Evolutionary conservation across 2,888 invertebrate genomes (phyloP), one percentile per base, ranked within the genome.

Genomic region (Bugulina stolonifera): DNA sequence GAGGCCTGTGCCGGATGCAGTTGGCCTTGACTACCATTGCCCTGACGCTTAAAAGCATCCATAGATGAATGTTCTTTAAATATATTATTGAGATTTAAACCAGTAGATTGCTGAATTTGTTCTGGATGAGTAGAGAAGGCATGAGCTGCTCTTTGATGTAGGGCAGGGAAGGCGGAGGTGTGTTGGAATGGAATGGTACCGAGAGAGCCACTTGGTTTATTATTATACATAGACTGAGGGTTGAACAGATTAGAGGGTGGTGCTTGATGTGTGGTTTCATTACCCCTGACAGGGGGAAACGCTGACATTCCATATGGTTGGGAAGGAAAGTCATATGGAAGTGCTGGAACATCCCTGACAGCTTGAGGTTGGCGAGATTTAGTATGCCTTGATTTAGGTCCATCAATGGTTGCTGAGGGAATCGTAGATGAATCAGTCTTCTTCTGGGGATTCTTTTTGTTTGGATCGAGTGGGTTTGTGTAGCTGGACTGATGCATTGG

Each of bases 271-370:
- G 43, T 43, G 18, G 43, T 18, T 2, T 64, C 64, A 25, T 2
- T 1, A 32, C 10, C 25, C 27, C 32, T 22, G 32, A 10, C 3
- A 32, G 14, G 10, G 22, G 64, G 18, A 32, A 64, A 64, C 14
- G 64, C 64, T 64, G 64, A n/a, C 64, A 64, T 32, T 14, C 64
- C 32, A 64, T 64, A 64, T 25, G 64, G n/a, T 64, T 64, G 64
- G 34, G 2, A 10, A 27, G 64, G 64, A n/a, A 32, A 64, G 32
- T 14, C 32, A 10, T 27, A 32, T 14, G 64, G 64, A 2, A 34
- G 29, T 10, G 10, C 5, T 29, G 27, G 34, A 14, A 32, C 22
- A 10, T 64, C 64, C 32, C 27, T 64, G 5, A n/a, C 32, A 32
- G 32, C 18, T 10, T 64, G 29, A 32, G 27, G 27, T 43, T 43